Evolutionary conservation across 2,113 vertebrate species (phyloP).

Genomic region (Carettochelys insculpta): DNA sequence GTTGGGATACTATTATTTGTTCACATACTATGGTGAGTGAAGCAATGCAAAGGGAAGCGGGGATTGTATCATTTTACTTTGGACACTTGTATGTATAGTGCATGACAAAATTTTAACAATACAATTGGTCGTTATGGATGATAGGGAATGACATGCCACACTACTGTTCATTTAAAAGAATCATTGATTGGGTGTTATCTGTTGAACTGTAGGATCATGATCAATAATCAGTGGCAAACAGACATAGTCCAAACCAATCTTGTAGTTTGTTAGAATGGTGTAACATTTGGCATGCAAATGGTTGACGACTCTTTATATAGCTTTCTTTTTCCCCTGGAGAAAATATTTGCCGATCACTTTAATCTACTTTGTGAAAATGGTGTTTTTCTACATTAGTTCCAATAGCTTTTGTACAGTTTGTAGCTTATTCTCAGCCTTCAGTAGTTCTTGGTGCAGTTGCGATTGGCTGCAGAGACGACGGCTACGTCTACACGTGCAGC

Average conservation of each 20-base stretch:
- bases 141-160: background rate
- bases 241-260: background rate
- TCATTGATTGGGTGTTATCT: background rate
- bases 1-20: background rate
- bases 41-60: too few species aligned
- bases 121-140: background rate
- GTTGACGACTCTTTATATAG: background rate
- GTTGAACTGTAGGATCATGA: background rate
- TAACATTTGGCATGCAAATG: background rate
- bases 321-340: background rate
- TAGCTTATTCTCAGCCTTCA: background rate
- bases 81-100: background rate
- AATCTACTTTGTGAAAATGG: background rate
- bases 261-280: rapidly evolving
- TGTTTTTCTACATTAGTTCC: background rate
- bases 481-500: too few species aligned
- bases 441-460: background rate
- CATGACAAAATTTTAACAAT: background rate
- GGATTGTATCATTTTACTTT: background rate
- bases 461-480: rapidly evolving
- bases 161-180: background rate
- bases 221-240: background rate
- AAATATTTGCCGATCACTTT: background rate
- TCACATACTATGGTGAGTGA: background rate
- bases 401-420: background rate